Conservation (phyloP, 2,797 vertebrate genomes). For the Rhinichthys osculus region DNA sequence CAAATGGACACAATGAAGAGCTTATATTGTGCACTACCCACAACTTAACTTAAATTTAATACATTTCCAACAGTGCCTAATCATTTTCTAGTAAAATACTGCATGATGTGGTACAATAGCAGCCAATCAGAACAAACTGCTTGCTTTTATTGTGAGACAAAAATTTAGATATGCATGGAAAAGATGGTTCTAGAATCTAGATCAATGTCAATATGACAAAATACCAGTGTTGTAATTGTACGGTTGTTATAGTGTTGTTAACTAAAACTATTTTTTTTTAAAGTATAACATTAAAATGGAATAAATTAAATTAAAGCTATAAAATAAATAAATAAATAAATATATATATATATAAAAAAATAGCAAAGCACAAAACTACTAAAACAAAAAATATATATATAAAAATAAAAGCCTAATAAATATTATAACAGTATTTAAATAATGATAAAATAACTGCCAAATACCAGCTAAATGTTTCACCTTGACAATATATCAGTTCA, state of each 20-base stretch:
- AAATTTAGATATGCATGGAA: neutral
- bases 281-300: neutral
- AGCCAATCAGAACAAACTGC: neutral
- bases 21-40: neutral
- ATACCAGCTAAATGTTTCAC: neutral
- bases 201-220: neutral
- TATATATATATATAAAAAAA: fast-evolving
- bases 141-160: no score
- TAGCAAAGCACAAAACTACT: neutral
- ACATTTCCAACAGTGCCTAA: neutral
- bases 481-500: neutral
- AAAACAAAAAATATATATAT: neutral
- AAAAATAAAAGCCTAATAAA: neutral
- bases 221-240: neutral
- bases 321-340: neutral
- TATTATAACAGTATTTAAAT: neutral
- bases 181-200: neutral
- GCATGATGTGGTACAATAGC: neutral
- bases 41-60: neutral
- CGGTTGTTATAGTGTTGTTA: neutral
- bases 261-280: neutral
- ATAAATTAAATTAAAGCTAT: neutral
- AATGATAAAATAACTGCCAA: neutral
- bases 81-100: neutral
- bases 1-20: neutral